Evolutionary conservation across 2,888 invertebrate genomes (phyloP).

Genomic region (Drosophila aldrichi): DNA sequence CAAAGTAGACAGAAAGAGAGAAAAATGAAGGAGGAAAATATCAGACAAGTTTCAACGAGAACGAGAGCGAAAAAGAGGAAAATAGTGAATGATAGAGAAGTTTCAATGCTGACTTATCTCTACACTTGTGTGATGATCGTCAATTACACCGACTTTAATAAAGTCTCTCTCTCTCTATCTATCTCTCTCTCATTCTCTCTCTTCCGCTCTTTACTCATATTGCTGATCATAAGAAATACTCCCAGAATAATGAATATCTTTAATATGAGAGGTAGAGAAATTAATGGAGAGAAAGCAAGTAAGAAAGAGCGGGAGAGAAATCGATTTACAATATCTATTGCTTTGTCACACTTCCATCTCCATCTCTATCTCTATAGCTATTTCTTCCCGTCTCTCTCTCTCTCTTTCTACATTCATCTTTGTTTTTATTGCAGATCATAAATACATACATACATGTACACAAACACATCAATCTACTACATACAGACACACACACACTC

Average conservation of each 20-base stretch:
- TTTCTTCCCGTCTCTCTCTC: background rate
- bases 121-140: background rate
- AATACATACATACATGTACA: background rate
- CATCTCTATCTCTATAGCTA: background rate
- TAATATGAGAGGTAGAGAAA: too few species aligned
- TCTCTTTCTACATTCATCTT: background rate
- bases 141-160: background rate
- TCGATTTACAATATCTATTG: background rate
- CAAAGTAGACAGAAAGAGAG: too few species aligned
- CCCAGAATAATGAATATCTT: too few species aligned
- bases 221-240: too few species aligned
- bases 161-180: too few species aligned
- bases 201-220: too few species aligned
- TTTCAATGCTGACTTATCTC: background rate
- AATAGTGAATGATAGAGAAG: too few species aligned
- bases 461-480: background rate
- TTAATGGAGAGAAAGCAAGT: background rate
- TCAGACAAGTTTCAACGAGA: background rate
- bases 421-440: slow-evolving; percentile 2
- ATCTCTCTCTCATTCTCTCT: too few species aligned
- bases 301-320: too few species aligned
- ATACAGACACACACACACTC: too few species aligned
- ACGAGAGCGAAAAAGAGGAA: background rate
- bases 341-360: background rate
- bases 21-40: too few species aligned